These are phyloP conservation scores for Otus scops DNA, from an alignment of 2,797 vertebrate genomes.

Conservation along the genomic window DNA sequence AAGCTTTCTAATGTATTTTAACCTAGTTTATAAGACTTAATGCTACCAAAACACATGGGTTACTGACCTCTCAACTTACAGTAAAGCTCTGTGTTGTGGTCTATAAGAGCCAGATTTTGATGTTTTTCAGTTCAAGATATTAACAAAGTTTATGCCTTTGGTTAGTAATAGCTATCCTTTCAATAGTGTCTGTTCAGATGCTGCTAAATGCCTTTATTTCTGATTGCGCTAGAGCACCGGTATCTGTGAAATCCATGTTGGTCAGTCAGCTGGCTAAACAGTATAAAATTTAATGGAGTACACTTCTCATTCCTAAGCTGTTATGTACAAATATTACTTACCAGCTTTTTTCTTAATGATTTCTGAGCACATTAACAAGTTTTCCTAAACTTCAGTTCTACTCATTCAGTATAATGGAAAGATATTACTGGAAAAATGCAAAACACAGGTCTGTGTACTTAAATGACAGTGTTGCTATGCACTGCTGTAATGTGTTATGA, in stretches of 20 bases:
- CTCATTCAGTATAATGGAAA: background rate
- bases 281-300: background rate
- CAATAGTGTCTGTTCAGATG: background rate
- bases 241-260: background rate
- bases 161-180: background rate
- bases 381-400: background rate
- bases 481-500: background rate
- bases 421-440: background rate
- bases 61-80: background rate
- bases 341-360: background rate
- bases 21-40: background rate
- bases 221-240: background rate
- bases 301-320: background rate
- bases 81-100: background rate
- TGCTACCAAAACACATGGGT: background rate
- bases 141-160: background rate
- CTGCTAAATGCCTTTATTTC: background rate
- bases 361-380: background rate
- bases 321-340: background rate
- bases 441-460: background rate
- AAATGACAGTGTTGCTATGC: background rate
- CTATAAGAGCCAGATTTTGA: background rate
- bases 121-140: background rate
- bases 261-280: background rate
- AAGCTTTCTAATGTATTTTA: background rate